Percentiles rank a stretch among this genome's conserved stretches.
Evolutionary conservation across 2,888 invertebrate species (phyloP).

Genomic region (Cordilura impudica): DNA sequence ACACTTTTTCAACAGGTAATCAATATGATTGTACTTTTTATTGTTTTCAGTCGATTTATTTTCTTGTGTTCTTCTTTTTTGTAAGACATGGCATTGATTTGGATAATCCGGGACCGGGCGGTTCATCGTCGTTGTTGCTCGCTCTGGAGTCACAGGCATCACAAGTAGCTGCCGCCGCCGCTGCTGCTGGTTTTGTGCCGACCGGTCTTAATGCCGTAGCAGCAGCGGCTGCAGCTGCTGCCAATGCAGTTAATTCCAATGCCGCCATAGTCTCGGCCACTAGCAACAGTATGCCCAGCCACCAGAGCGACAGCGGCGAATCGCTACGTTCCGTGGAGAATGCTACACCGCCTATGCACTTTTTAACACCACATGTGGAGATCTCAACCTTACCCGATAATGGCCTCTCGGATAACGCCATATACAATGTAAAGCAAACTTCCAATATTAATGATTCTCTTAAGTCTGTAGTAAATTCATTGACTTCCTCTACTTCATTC

Average conservation of each 20-base stretch:
- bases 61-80: background rate
- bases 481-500: slow-evolving; percentile 64
- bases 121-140: slow-evolving; percentile 84
- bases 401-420: slow-evolving; percentile 81
- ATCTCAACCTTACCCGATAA: slow-evolving; percentile 93
- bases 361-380: slow-evolving; percentile 93
- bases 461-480: slow-evolving; percentile 63
- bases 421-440: slow-evolving; percentile 75
- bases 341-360: slow-evolving; percentile 93
- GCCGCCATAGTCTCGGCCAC: slow-evolving; percentile 79
- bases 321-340: slow-evolving; percentile 91
- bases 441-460: slow-evolving; percentile 65
- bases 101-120: slow-evolving; percentile 92
- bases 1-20: slow-evolving; percentile 91
- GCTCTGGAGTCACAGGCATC: slow-evolving; percentile 83
- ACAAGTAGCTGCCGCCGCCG: slow-evolving; percentile 80
- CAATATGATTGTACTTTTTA: background rate
- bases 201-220: slow-evolving; percentile 76
- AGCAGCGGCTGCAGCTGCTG: slow-evolving; percentile 68
- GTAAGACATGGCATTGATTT: slow-evolving; percentile 91
- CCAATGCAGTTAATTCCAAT: slow-evolving; percentile 65
- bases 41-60: too few relatives aligned
- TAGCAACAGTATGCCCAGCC: slow-evolving; percentile 80
- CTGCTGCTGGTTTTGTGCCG: slow-evolving; percentile 74
- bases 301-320: slow-evolving; percentile 90